These are phyloP conservation scores for Acrocera orbiculus DNA, from an alignment of 2,888 invertebrate species.

Conservation along the genomic window DNA sequence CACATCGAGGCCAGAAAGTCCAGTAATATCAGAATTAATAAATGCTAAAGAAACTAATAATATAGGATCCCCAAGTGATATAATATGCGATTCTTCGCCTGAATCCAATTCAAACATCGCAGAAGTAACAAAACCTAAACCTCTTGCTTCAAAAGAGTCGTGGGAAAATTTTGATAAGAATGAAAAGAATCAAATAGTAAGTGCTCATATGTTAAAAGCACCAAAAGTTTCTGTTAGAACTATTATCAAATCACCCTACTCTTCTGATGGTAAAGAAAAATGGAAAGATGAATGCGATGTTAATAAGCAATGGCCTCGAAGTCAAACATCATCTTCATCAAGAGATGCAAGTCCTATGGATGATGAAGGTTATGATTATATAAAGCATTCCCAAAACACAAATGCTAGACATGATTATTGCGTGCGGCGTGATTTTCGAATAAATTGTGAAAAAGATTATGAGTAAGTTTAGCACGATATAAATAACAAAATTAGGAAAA, in stretches of 20 bases:
- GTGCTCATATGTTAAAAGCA: not conserved
- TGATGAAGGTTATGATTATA: conserved; percentile 43
- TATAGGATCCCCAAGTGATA: conserved; percentile 45
- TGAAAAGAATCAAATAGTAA: no score
- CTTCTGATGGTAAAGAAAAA: conserved; percentile 55
- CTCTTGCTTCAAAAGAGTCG: conserved; percentile 27
- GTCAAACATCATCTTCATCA: conserved; percentile 52
- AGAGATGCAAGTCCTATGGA: conserved; percentile 70
- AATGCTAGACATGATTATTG: conserved; percentile 31
- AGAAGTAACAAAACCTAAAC: conserved; percentile 5
- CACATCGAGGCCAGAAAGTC: conserved; percentile 27
- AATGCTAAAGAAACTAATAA: conserved; percentile 26
- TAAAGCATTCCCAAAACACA: conserved; percentile 24
- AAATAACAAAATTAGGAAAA: not conserved
- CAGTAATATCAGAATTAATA: conserved; percentile 32
- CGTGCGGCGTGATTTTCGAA: conserved; percentile 33
- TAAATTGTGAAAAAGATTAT: conserved; percentile 51
- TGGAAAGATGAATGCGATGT: conserved; percentile 33
- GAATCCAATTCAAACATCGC: conserved; percentile 31
- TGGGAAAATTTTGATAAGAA: conserved; percentile 46
- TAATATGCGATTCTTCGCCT: conserved; percentile 45
- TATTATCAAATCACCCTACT: conserved; percentile 47
- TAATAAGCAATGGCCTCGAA: conserved; percentile 36
- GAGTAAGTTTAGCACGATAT: conserved; percentile 36
- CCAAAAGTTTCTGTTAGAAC: not conserved